Evolutionary conservation across 2,797 vertebrate genomes (phyloP), one percentile per base, ranked within the genome.

Genomic region (Microctenopoma lineatum): DNA sequence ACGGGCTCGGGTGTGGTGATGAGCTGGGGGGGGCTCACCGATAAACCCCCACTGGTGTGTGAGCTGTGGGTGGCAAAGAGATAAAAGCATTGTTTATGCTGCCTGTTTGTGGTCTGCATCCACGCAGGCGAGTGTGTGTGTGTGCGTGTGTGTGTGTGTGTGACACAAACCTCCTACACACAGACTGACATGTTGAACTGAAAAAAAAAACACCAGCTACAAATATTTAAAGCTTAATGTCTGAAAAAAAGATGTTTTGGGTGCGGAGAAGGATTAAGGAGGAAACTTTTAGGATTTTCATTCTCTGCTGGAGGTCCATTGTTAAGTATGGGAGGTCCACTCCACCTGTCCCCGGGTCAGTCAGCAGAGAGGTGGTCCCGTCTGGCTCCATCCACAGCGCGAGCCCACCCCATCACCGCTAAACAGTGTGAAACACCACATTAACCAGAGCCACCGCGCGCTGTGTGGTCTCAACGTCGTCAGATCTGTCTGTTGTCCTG

Each of bases 381-480:
- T 68, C 53, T 74, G 80, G 73, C 83, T 83, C 65, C 77, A 45
- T 79, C 84, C 84, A 81, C 86, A 84, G 70, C 77, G 27, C 66
- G 21, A 66, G 84, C 81, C 79, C 85, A 75, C 72, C 84, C 86
- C 72, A 85, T 85, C 87, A 88, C 80, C 66, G 61, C 90, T 92
- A 88, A 92, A 92, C 89, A 87, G 91, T 92, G 90, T 93, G 93
- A 93, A 92, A 92, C 91, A 92, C 90, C 87, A 91, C 87, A 93
- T 89, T 91, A 91, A 90, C 84, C 73, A 82, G 82, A n/a, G 25
- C 70, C 77, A 67, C 80, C 85, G 78, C 56, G 38, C 81, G 45
- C 71, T 92, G 88, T 90, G 90, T 89, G 88, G 90, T 90, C 91
- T 66, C 63, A 61, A 14, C 2, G 8, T 46, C 15, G 59, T 51